Evolutionary conservation across 1,140 invertebrate genomes (phyloP).

Genomic region (Paraescarpia echinospica): DNA sequence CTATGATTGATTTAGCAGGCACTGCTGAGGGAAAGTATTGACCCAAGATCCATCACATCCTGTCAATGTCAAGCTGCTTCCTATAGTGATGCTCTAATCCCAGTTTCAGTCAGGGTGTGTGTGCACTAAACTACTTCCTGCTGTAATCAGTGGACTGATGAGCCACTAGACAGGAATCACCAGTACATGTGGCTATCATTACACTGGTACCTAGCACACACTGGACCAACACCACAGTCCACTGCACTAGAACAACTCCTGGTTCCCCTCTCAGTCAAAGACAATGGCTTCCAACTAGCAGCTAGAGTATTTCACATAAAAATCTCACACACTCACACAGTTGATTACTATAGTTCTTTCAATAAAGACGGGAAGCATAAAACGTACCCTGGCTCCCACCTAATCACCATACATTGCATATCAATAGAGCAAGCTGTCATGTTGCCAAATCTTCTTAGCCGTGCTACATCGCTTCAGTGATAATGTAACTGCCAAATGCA

Average conservation of each 20-base stretch:
- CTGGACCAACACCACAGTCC: not conserved
- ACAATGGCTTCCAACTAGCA: not conserved
- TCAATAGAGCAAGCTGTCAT: not conserved
- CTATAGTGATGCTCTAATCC: not conserved
- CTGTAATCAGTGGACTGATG: not conserved
- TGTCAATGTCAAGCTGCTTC: not conserved
- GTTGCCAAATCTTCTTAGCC: not conserved
- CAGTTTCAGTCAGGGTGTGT: not conserved
- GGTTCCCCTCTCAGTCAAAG: not conserved
- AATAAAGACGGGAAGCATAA: not conserved
- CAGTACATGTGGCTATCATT: not conserved
- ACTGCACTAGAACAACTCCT: not conserved
- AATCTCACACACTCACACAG: not conserved
- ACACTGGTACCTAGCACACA: not conserved
- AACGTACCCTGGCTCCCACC: not conserved
- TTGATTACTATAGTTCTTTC: slow-evolving; percentile 1
- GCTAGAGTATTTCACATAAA: not conserved
- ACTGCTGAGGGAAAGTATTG: not conserved
- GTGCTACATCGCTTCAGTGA: not conserved
- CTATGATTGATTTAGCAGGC: not conserved
- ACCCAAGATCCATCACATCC: not conserved
- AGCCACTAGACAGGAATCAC: not conserved
- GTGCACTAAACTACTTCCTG: not conserved
- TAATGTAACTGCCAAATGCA: not conserved
- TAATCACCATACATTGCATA: not conserved